Conservation (phyloP, 2,888 invertebrate species). For the Pachliopta kotzebuea region DNA sequence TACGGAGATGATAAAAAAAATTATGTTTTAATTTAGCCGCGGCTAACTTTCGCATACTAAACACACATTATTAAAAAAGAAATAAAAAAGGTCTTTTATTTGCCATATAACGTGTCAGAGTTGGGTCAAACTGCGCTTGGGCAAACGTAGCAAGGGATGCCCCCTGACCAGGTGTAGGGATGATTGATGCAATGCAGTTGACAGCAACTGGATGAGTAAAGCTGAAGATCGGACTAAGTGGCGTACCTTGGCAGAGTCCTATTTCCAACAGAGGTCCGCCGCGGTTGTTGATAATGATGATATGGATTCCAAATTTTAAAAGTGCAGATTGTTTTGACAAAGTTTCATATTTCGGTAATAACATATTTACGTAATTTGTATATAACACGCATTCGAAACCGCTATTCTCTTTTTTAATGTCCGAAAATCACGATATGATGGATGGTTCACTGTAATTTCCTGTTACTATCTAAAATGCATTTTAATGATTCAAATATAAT, state of each 20-base stretch:
- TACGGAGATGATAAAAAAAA: background rate
- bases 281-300: too few relatives aligned
- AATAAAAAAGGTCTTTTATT: too few relatives aligned
- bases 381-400: constrained; percentile 10
- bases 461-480: constrained; percentile 9
- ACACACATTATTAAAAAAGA: too few relatives aligned
- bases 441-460: constrained; percentile 16
- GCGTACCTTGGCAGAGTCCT: too few relatives aligned
- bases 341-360: constrained; percentile 6
- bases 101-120: too few relatives aligned
- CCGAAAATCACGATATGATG: constrained; percentile 24
- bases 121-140: too few relatives aligned
- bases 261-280: too few relatives aligned
- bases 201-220: too few relatives aligned
- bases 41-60: background rate
- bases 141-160: too few relatives aligned
- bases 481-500: constrained; percentile 12
- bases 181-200: too few relatives aligned
- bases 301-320: background rate
- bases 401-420: constrained; percentile 17
- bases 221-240: too few relatives aligned
- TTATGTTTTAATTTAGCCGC: background rate
- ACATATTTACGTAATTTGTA: constrained; percentile 19
- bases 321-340: background rate
- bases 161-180: too few relatives aligned